Conservation (phyloP, 2,888 invertebrate species). For the Brachylomia viminalis region DNA sequence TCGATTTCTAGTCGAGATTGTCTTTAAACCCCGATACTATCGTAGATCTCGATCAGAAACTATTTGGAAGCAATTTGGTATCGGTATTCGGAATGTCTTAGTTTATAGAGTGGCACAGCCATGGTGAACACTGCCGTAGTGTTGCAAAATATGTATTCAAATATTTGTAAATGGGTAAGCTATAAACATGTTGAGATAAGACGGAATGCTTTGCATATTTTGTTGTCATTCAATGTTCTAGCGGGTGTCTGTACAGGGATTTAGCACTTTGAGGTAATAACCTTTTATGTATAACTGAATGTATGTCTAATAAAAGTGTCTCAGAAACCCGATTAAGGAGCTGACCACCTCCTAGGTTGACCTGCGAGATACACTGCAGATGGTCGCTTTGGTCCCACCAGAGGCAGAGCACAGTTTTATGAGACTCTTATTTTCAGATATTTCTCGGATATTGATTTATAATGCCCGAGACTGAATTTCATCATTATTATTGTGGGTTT, state of each 20-base stretch:
- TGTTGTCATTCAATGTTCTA: conserved; percentile 66
- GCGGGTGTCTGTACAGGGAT: conserved; percentile 28
- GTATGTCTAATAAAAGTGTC: background rate
- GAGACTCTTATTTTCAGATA: background rate
- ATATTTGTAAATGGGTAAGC: conserved; percentile 80
- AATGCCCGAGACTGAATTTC: background rate
- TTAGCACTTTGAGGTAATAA: conserved; percentile 32
- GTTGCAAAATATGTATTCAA: conserved; percentile 81
- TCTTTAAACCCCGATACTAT: conserved; percentile 77
- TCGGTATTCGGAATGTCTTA: conserved; percentile 75
- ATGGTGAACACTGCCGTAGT: conserved; percentile 71
- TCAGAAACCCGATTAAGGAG: too few relatives aligned
- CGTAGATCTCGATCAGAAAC: conserved; percentile 78
- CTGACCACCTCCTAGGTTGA: too few relatives aligned
- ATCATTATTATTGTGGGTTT: background rate
- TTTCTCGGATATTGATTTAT: background rate
- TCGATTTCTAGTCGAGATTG: conserved; percentile 74
- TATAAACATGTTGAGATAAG: conserved; percentile 76
- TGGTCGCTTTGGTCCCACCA: too few relatives aligned
- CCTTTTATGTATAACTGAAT: background rate
- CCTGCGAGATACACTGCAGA: too few relatives aligned
- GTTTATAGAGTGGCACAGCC: conserved; percentile 75
- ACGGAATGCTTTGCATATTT: conserved; percentile 72
- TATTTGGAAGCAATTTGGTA: conserved; percentile 82
- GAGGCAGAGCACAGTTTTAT: too few relatives aligned